Evolutionary conservation across 2,888 invertebrate species (phyloP), one percentile per base, ranked within the genome.

Genomic region (Leptothorax acervorum): DNA sequence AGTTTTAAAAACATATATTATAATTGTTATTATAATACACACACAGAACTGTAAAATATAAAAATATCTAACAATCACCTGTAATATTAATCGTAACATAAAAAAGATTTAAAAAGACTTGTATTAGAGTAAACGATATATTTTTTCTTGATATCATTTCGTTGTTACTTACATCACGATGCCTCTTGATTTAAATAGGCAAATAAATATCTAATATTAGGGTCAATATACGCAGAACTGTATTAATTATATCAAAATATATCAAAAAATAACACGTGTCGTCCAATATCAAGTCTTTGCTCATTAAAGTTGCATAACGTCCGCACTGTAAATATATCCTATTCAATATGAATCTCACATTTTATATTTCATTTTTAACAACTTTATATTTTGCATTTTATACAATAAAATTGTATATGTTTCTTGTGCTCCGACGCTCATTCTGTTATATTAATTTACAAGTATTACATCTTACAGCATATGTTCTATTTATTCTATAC

Each of bases 141-240:
- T 51, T 35, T 68, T 53, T 53, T 3, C 4, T 53, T 51, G 12
- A 3, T 45, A 35, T 18, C 8, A 15, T 28, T 39, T 28, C 1
- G 28, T n/a, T 42, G 28, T 51, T 53, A 39, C 70, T 35, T 35
- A 35, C 35, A 35, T 35, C 35, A 35, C 51, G 2, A 18, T 39
- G 42, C 8, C 15, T 18, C 2, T 66, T 11, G 8, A 11, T 76
- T 66, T 18, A 28, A 66, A 76, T 70, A 12, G 12, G 3, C 3
- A 55, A 74, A 48, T 74, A 66, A 66, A 28, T 66, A 66, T 66
- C 3, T 66, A 48, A 28, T 31, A 31, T 66, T 66, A 18, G 9
- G 31, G 0, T 18, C 11, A 48, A 23, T 12, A 4, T 12, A 2
- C 28, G 12, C 11, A 60, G 15, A 48, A 71, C 8, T 48, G 18